These are phyloP conservation scores for Arnoldichthys spilopterus DNA, from an alignment of 2,797 vertebrate species.

Conservation along the genomic window DNA sequence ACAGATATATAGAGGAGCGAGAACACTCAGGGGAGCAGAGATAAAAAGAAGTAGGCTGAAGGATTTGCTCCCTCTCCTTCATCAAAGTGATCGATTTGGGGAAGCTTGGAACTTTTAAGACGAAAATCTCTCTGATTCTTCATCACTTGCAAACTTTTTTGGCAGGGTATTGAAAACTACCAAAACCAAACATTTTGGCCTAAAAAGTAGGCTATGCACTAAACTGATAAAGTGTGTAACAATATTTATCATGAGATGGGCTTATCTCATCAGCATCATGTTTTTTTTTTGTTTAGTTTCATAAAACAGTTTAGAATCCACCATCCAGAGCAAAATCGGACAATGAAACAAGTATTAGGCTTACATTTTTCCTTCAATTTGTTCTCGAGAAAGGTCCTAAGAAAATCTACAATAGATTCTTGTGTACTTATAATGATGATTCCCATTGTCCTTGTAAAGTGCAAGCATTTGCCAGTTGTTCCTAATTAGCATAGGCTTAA, in stretches of 20 bases:
- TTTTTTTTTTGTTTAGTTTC: no score
- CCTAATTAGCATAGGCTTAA: no score
- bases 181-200: background rate
- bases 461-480: no score
- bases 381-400: no score
- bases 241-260: background rate
- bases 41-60: constrained; percentile 18
- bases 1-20: constrained; percentile 16
- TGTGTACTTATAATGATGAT: no score
- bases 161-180: background rate
- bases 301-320: background rate
- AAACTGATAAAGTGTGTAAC: background rate
- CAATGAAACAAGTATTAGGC: no score
- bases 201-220: background rate
- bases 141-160: background rate
- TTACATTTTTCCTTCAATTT: no score
- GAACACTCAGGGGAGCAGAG: background rate
- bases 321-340: background rate
- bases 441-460: no score
- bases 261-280: background rate
- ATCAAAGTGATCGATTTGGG: background rate
- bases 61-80: constrained; percentile 6
- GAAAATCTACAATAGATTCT: no score
- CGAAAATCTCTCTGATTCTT: background rate
- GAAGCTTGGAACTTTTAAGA: background rate